A percentile compares a stretch with the other conserved stretches of the same genome.
Evolutionary conservation across 2,797 vertebrate genomes (phyloP).

Genomic region (Urocyon cinereoargenteus): DNA sequence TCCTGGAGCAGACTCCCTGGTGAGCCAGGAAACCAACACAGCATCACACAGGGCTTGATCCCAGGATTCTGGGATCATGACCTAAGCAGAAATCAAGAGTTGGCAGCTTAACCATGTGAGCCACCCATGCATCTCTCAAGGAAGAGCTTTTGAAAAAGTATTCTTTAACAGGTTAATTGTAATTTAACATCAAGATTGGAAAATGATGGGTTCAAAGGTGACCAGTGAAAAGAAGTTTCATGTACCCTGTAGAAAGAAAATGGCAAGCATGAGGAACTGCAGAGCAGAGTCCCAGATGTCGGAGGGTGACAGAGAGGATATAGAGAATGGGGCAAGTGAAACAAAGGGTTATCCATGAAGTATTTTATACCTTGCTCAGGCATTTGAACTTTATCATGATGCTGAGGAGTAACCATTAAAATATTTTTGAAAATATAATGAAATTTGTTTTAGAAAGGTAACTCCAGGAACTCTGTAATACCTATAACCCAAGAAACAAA

Average conservation of each 20-base stretch:
- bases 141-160: neutral
- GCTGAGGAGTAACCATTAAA: neutral
- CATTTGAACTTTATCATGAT: neutral
- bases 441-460: neutral
- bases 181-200: neutral
- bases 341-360: neutral
- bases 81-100: neutral
- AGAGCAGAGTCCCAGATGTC: fast-evolving
- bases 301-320: neutral
- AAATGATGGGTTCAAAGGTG: neutral
- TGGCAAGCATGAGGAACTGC: neutral
- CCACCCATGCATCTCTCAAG: fast-evolving
- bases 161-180: slow-evolving; percentile 1
- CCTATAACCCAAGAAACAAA: neutral
- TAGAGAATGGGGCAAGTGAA: neutral
- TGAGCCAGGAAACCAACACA: neutral
- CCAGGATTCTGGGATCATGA: neutral
- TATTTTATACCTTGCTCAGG: neutral
- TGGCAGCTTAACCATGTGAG: neutral
- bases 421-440: neutral
- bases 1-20: neutral
- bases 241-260: neutral
- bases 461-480: neutral
- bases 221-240: neutral
- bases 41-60: neutral